Base-by-base conservation (phyloP, 2,888 invertebrate genomes). In the Fissipunctia ypsillon region DNA sequence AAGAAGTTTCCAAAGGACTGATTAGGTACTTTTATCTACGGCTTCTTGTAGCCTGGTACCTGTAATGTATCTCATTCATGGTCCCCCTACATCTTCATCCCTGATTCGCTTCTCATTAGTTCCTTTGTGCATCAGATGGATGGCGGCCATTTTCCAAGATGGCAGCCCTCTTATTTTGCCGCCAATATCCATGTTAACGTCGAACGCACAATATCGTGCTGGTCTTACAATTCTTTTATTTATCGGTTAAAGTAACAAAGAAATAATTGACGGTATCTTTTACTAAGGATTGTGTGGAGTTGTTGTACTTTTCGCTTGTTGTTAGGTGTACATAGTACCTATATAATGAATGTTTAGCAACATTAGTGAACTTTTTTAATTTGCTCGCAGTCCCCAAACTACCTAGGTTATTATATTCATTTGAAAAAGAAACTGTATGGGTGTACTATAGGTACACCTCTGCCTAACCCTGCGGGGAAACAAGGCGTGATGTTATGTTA, bases 81-180 rank as follows among this genome's bases (percentile, higher is more conserved):
- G 80, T 67, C 59, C 45, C 69, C 50, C 52, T 76, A 73, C 43
- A 59, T 70, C n/a, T 73, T 76, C 72, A 80, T 80, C 65, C 76
- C 78, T 73, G 82, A 84, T 84, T 87, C 84, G 76, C 81, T 69
- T 77, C 83, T 88, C 88, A 88, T 90, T 90, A 88, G 81, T 90
- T 87, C 87, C 87, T 85, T 89, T 89, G 88, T 90, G 84, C 73
- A 78, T 81, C 78, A 72, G 76, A 82, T 76, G 70, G 76, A 80
- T 73, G 71, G 81, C 84, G 80, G 86, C 86, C 85, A 83, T 89
- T 84, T 86, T 87, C 78, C 85, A 88, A 89, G 85, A 89, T 87
- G 87, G 87, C 85, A 66, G 81, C 69, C 45, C 70, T 80, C 75
- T 84, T 81, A 78, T 69, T 83, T 81, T 57, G 57, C 84, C 77